Evolutionary conservation across 2,113 vertebrate species (phyloP).

Genomic region (Seriola quinqueradiata): DNA sequence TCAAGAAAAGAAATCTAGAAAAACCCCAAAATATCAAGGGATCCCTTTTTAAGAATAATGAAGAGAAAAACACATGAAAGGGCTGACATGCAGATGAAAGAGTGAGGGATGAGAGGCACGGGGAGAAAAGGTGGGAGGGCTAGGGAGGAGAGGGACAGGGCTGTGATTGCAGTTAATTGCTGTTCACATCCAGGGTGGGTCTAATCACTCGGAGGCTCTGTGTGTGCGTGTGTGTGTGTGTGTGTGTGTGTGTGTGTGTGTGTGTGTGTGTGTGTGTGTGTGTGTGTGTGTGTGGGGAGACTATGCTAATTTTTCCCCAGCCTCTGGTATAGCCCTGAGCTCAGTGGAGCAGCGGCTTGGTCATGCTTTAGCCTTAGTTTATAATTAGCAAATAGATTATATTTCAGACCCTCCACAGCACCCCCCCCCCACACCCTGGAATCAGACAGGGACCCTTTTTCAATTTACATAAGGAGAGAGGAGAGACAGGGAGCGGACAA

Average conservation of each 20-base stretch:
- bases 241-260: constrained; percentile 30
- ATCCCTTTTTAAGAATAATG: constrained; percentile 27
- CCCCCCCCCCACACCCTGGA: constrained; percentile 39
- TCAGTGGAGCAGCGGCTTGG: constrained; percentile 33
- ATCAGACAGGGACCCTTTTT: constrained; percentile 49
- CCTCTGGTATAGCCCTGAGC: constrained; percentile 54
- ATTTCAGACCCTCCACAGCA: constrained; percentile 47
- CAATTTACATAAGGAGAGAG: constrained; percentile 39
- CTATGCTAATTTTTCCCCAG: constrained; percentile 44
- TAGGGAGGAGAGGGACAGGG: constrained; percentile 49
- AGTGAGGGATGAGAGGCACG: constrained; percentile 30
- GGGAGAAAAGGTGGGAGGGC: constrained; percentile 47
- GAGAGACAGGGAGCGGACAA: constrained; percentile 20
- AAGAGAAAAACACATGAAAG: constrained; percentile 23
- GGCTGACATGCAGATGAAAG: constrained; percentile 44
- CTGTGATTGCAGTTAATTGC: constrained; percentile 81
- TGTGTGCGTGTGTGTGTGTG: constrained; percentile 17
- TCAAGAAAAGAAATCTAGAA: background rate
- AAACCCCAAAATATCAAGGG: background rate
- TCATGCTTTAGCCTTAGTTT: constrained; percentile 64
- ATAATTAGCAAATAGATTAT: constrained; percentile 77
- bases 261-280: constrained; percentile 25
- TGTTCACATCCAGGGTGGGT: constrained; percentile 69
- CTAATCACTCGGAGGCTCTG: constrained; percentile 64
- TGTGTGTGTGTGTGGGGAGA: constrained; percentile 21